phyloP scores from a whole-genome alignment of 2,888 invertebrate species.

The Parnassius smintheus region DNA sequence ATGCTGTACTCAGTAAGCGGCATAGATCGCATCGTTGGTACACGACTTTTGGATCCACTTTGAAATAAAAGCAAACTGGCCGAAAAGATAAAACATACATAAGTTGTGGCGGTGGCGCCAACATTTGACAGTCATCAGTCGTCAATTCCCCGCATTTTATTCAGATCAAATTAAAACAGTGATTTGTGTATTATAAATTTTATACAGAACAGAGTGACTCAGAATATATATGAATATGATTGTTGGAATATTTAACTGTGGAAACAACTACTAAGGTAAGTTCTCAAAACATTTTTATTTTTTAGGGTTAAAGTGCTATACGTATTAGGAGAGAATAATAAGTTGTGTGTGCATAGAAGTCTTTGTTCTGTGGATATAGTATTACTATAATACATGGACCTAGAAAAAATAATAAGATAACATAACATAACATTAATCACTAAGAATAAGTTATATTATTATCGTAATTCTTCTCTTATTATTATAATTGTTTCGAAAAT shows the following conservation, averaged over 20 bases:
- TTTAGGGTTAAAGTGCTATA: neutral
- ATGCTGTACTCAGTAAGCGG: conserved; percentile 11
- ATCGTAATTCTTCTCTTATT: no score
- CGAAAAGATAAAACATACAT: conserved; percentile 30
- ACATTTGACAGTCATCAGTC: conserved; percentile 52
- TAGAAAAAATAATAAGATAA: no score
- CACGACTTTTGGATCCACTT: conserved; percentile 3
- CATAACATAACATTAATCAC: no score
- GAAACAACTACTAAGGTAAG: neutral
- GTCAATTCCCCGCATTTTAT: conserved; percentile 39
- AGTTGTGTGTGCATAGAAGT: no score
- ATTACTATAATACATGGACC: no score
- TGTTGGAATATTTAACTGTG: neutral
- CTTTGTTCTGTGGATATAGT: no score
- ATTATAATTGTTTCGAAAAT: no score
- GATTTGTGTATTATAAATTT: neutral
- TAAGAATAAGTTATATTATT: no score
- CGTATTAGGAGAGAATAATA: no score
- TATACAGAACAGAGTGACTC: neutral
- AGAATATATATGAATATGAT: neutral
- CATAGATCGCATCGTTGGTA: conserved; percentile 14
- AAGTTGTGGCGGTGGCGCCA: conserved; percentile 42
- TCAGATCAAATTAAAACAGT: conserved; percentile 9
- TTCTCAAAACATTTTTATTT: neutral
- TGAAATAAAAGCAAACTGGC: conserved; percentile 32